A percentile compares a stretch with the other conserved stretches of the same genome.
Conservation (phyloP, 2,113 vertebrate genomes). For the Pangasianodon gigas region DNA sequence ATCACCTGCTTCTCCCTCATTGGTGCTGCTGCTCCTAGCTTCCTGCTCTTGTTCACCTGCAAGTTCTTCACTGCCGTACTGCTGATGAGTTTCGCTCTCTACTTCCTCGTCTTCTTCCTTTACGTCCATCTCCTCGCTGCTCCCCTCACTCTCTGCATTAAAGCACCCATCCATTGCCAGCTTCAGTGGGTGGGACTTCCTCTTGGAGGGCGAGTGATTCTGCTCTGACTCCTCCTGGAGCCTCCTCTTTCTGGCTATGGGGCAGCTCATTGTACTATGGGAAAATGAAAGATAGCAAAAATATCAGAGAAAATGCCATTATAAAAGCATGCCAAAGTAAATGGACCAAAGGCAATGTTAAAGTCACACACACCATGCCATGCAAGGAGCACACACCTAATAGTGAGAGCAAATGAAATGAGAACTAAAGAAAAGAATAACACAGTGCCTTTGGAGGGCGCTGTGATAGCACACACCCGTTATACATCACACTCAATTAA, state of each 20-base stretch:
- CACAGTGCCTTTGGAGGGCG: slow-evolving; percentile 57
- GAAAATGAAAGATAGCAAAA: neutral
- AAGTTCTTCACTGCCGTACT: slow-evolving; percentile 40
- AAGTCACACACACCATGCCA: slow-evolving; percentile 18
- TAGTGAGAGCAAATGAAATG: slow-evolving; percentile 11
- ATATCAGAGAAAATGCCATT: neutral
- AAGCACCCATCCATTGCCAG: slow-evolving; percentile 89
- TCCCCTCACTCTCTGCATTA: slow-evolving; percentile 84
- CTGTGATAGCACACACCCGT: slow-evolving; percentile 57
- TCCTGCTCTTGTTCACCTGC: slow-evolving; percentile 66
- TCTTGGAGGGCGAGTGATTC: slow-evolving; percentile 81
- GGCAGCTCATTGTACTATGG: slow-evolving; percentile 87
- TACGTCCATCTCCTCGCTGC: slow-evolving; percentile 81
- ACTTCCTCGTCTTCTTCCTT: slow-evolving; percentile 77
- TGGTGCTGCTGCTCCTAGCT: neutral
- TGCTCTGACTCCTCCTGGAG: slow-evolving; percentile 82
- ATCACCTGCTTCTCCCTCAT: slow-evolving; percentile 34
- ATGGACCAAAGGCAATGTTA: neutral
- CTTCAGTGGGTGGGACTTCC: slow-evolving; percentile 91
- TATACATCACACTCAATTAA: slow-evolving; percentile 69
- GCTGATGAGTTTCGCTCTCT: slow-evolving; percentile 64
- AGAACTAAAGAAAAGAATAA: slow-evolving; percentile 29
- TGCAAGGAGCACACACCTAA: slow-evolving; percentile 4
- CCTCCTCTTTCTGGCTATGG: slow-evolving; percentile 91
- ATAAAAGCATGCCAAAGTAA: neutral